Base-by-base conservation (phyloP, 1,140 invertebrate genomes). In the Thaumatotibia leucotreta region DNA sequence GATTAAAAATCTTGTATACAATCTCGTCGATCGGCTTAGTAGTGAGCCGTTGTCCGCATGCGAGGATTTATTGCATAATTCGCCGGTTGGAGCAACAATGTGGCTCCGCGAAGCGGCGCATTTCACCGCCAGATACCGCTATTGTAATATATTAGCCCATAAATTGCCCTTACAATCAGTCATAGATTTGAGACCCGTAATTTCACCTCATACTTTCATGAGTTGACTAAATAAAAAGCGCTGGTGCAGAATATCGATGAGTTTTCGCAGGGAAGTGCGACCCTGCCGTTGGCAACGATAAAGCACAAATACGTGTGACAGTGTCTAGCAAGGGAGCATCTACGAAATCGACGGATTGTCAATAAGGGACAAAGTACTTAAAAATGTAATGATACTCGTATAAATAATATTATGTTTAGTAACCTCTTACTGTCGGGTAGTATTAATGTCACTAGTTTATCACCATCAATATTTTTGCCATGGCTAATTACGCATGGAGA, bases 71-170 rank as follows among this genome's bases (percentile, higher is more conserved):
- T 72, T 69, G 68, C 52, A 67, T 68, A 69, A 66, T 69, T 66
- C 14, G 29, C 64, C 14, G 39, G 33, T 61, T 24, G 45, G 20
- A 70, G 64, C 63, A 70, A 71, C 73, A 73, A 68, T 73, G 70
- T 66, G 58, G 45, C 45, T 65, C 65, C 39, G n/a, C 8, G 61
- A 54, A 27, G 49, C 50, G 62, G 23, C 50, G 67, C 67, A 68
- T 63, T 68, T 64, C 67, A 67, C 67, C 72, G 65, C 58, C 69
- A 74, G 63, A 72, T 63, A 72, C 66, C 62, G 72, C 61, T 72
- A 68, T 75, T 67, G 66, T 68, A 75, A 73, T 75, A 67, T 72
- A 75, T 73, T 75, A 69, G 61, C 58, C 65, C 73, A 70, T 77
- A 77, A 77, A 75, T 73, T 70, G 70, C 71, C 66, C 61, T 64